Base-by-base conservation (phyloP, 2,113 vertebrate species). In the Sceloporus tristichus region DNA sequence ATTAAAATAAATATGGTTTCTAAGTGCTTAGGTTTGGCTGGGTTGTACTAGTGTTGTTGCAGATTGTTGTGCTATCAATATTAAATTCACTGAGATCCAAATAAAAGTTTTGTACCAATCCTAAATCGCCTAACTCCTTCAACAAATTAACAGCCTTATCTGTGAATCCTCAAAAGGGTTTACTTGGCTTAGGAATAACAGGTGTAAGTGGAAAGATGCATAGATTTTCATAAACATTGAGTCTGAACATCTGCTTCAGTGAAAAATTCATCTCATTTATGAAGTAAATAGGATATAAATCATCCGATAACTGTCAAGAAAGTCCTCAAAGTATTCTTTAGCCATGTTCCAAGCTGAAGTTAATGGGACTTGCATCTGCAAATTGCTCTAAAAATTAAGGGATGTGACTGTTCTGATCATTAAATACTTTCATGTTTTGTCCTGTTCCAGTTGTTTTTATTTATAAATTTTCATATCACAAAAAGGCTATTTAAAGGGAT, bases 401-500 rank as follows among this genome's bases (percentile, higher is more conserved):
- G 81, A 23, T 84, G 87, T 88, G 81, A 84, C 82, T 88, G 62
- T 66, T 84, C 89, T 92, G 92, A 88, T 80, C 94, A 91, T 91
- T 94, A 92, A 94, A 27, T 0, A 87, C 92, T 89, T 91, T 88
- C 86, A 82, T 91, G 80, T 83, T 91, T 91, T 87, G 54, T 85
- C 87, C 87, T 87, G 89, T 94, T 91, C 91, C 94, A 94, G 89
- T 85, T 90, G n/a, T 84, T 89, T 89, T 76, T 89, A 90, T 65
- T 90, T 88, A 90, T 92, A 92, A 93, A 94, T 94, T 94, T 85
- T 90, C 93, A 75, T 82, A 87, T 93, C 92, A 86, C 6, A 70
- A 90, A 91, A 91, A 87, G 89, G 65, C 65, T 90, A 80, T 54
- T 75, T 94, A 91, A 91, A 92, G 86, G 87, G 89, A 84, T 92